These are phyloP conservation scores for Hippocampus kuda DNA, from an alignment of 2,797 vertebrate genomes.

Conservation along the genomic window DNA sequence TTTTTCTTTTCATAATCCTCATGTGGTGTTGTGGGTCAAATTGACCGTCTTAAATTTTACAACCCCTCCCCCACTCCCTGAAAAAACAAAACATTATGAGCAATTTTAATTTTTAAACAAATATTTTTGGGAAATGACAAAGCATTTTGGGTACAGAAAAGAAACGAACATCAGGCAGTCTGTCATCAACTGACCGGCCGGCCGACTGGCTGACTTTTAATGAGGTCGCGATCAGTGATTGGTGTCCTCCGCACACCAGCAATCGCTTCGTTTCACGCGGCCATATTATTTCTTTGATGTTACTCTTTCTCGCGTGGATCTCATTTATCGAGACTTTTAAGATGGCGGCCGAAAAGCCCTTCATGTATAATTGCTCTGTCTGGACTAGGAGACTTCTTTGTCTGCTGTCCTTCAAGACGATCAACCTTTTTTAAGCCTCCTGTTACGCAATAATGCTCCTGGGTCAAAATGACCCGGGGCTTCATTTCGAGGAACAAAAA, in stretches of 20 bases:
- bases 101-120: too few relatives aligned
- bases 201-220: constrained; percentile 1
- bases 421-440: not conserved
- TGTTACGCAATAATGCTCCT: not conserved
- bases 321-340: not conserved
- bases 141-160: not conserved
- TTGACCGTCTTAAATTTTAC: too few relatives aligned
- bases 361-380: not conserved
- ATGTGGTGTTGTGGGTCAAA: too few relatives aligned
- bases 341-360: not conserved
- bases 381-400: not conserved
- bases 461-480: not conserved
- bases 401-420: not conserved
- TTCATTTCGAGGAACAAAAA: not conserved
- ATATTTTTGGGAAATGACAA: not conserved
- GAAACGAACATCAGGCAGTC: not conserved
- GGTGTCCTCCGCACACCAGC: not conserved
- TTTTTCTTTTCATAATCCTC: too few relatives aligned
- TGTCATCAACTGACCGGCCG: not conserved
- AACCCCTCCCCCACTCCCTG: too few relatives aligned
- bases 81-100: too few relatives aligned
- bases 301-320: not conserved
- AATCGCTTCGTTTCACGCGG: not conserved
- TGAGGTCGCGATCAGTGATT: not conserved
- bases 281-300: constrained; percentile 1